A percentile compares a stretch with the other conserved stretches of the same genome.
Evolutionary conservation across 2,888 invertebrate species (phyloP).

Genomic region (Myathropa florea): DNA sequence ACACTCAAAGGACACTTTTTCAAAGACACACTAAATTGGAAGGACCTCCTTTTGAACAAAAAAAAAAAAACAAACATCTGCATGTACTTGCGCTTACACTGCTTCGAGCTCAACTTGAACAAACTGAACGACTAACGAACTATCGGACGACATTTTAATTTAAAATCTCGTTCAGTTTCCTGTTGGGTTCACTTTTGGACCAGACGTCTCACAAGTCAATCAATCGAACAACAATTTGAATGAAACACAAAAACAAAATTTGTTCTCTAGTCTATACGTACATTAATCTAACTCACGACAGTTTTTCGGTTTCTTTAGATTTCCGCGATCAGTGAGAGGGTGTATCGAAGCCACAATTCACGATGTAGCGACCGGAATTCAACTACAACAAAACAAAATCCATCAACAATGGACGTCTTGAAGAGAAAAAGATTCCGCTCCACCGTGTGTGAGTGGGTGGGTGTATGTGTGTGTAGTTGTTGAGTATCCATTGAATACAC

Average conservation of each 20-base stretch:
- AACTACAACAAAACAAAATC: background rate
- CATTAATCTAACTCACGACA: background rate
- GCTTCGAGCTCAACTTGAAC: background rate
- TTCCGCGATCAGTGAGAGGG: background rate
- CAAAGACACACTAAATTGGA: background rate
- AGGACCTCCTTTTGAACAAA: background rate
- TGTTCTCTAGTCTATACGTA: background rate
- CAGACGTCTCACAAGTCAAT: background rate
- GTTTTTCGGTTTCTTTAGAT: background rate
- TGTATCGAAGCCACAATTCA: background rate
- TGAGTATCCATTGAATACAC: constrained; percentile 34
- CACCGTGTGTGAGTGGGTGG: background rate
- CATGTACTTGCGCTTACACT: background rate
- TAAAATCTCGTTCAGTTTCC: background rate
- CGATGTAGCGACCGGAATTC: background rate
- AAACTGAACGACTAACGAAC: background rate
- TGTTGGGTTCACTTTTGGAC: background rate
- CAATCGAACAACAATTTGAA: no score
- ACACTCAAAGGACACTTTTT: background rate
- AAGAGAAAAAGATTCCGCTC: background rate
- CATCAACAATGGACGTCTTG: background rate
- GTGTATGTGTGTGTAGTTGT: no score
- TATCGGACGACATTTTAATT: background rate
- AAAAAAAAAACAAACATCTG: background rate
- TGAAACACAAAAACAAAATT: background rate